Base-by-base conservation (phyloP, 2,797 vertebrate genomes). In the Chloroceryle amazona region DNA sequence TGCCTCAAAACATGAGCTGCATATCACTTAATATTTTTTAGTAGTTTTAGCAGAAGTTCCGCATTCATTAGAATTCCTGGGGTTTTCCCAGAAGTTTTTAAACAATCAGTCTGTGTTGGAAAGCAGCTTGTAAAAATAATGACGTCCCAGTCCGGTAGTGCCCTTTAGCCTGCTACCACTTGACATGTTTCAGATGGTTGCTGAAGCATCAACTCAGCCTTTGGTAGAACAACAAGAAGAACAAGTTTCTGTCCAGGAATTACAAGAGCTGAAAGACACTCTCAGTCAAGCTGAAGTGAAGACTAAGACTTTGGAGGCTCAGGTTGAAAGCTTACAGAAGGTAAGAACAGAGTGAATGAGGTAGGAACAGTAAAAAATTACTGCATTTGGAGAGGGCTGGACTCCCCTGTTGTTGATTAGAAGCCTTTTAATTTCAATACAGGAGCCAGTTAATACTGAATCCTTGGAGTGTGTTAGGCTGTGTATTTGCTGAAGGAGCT, bases 311-410 rank as follows among this genome's bases (percentile, higher is more conserved):
- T 97, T 99, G 12, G 99, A 99, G 93, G 97, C 93, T 86, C 99
- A 99, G 93, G 91, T 99, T 86, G 99, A 99, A 93, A 99, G 90
- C 91, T 89, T 99, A 73, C 99, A 98, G 71, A 99, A 99, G 99
- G 99, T 99, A 76, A 67, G 93, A 23, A 41, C 33, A 85, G 20
- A 84, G 20, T 4, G 44, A 46, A 10, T 55, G 99, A 98, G 98
- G 99, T 99, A 74, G 79, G 90, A 49, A 37, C 20, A 93, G 14
- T 6, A 58, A 58, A 55, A 58, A 51, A 0, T 54, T 44, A 0
- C n/a, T 81, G 21, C 16, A 2, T 70, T 93, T 22, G 37, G 67
- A 68, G 65, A 35, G 51, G 11, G 26, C 51, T 67, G 51, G 26
- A 29, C 15, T 84, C 3, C 31, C 15, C 13, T 42, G 1, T 21